phyloP scores from a whole-genome alignment of 2,888 invertebrate species.

The Polyploca ridens region DNA sequence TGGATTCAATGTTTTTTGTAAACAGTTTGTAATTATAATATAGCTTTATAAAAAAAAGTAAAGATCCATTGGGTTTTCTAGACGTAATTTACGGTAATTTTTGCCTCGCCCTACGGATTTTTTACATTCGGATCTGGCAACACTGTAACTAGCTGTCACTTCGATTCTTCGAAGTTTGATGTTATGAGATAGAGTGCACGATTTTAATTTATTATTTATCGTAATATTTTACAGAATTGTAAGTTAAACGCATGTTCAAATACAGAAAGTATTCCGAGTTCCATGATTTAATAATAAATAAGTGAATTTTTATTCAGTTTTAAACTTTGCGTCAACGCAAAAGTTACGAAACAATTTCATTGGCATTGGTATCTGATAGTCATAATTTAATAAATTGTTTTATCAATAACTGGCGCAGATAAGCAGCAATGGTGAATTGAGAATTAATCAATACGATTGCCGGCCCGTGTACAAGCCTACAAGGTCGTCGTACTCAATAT shows the following conservation, averaged over 20 bases:
- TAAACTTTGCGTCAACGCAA: neutral
- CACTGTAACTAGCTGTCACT: too few relatives aligned
- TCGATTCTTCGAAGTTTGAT: too few relatives aligned
- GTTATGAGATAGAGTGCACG: too few relatives aligned
- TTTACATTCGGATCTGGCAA: too few relatives aligned
- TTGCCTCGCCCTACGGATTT: too few relatives aligned
- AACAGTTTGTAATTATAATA: too few relatives aligned
- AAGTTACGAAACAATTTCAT: neutral
- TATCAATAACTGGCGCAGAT: constrained; percentile 1
- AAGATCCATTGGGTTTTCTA: too few relatives aligned
- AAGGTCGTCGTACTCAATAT: constrained; percentile 4
- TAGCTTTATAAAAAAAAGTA: too few relatives aligned
- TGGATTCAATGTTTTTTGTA: too few relatives aligned
- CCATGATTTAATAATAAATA: neutral
- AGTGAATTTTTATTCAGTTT: neutral
- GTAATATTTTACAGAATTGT: neutral
- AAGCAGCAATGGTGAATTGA: constrained; percentile 3
- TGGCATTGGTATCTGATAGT: neutral
- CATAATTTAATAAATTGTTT: neutral
- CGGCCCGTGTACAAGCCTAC: constrained; percentile 2
- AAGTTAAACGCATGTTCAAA: neutral
- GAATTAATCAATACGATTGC: constrained; percentile 3
- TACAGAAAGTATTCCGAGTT: neutral
- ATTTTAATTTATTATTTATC: neutral
- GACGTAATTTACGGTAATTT: too few relatives aligned